Evolutionary conservation across 2,888 invertebrate genomes (phyloP), one percentile per base, ranked within the genome.

Genomic region (Tiliacea citrago): DNA sequence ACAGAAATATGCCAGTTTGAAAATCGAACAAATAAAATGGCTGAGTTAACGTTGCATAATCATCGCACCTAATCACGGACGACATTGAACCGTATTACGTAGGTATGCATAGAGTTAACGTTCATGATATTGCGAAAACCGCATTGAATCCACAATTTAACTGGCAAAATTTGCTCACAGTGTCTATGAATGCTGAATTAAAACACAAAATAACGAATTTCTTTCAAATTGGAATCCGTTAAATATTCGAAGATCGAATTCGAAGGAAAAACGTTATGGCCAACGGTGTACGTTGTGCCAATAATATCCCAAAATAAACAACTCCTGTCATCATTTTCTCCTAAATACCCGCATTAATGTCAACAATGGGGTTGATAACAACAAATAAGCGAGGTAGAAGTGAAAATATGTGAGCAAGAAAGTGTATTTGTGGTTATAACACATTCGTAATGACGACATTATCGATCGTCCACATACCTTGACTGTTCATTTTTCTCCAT

Each of bases 401-500:
- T 79, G 61, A 82, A 81, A 75, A 71, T 68, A 69, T 10, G 76
- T 81, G 73, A 81, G 79, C 72, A 69, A 71, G 73, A 83, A 77
- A 72, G 79, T 83, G 77, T 78, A 84, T 85, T 91, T 92, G 88
- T 93, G 93, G 93, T 93, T 93, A 93, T 86, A 91, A 90, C 86
- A 86, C 86, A 88, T 85, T 74, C 87, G 77, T 86, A 88, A n/a
- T 94, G 93, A 94, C 92, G 94, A 94, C 94, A 94, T 92, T 95
- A 96, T 96, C 90, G 96, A 96, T 95, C 93, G 94, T 85, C 90
- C 85, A 96, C 96, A 92, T 96, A 96, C 96, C 95, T 96, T 93
- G 93, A 89, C 86, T 88, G 89, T 88, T 89, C 92, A 94, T 94
- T 93, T 90, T 93, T 92, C 92, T 92, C 94, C 95, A 95, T 95